Conservation (phyloP, 2,888 invertebrate genomes). For the Tiliacea aurago region DNA sequence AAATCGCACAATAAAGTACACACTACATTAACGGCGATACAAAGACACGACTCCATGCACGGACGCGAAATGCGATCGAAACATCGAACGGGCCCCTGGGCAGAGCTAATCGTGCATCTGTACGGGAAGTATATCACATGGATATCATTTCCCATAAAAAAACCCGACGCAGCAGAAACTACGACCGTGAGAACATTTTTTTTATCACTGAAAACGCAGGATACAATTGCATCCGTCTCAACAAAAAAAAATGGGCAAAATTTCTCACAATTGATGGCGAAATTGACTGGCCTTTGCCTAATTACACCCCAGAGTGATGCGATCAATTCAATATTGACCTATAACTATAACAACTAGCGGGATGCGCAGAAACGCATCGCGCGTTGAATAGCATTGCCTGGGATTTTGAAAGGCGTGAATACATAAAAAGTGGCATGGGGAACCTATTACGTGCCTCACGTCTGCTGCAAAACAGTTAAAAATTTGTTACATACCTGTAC, state of each 20-base stretch:
- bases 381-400: constrained; percentile 75
- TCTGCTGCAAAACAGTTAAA: constrained; percentile 67
- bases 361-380: constrained; percentile 82
- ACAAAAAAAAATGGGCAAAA: constrained; percentile 73
- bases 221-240: constrained; percentile 79
- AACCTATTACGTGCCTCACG: constrained; percentile 79
- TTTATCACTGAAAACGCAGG: constrained; percentile 69
- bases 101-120: constrained; percentile 68
- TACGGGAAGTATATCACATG: constrained; percentile 81
- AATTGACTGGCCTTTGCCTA: constrained; percentile 80
- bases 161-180: constrained; percentile 70
- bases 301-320: constrained; percentile 66
- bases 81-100: constrained; percentile 57
- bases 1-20: constrained; percentile 33
- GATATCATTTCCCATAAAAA: constrained; percentile 69
- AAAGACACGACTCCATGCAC: constrained; percentile 56
- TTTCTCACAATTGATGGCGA: constrained; percentile 75
- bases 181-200: constrained; percentile 84
- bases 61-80: constrained; percentile 61
- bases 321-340: constrained; percentile 68
- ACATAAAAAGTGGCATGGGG: constrained; percentile 81
- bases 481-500: constrained; percentile 74
- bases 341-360: constrained; percentile 69
- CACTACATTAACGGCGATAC: constrained; percentile 39
- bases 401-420: constrained; percentile 82